Conservation (phyloP, 2,797 vertebrate species). For the Neopelma chrysocephalum region DNA sequence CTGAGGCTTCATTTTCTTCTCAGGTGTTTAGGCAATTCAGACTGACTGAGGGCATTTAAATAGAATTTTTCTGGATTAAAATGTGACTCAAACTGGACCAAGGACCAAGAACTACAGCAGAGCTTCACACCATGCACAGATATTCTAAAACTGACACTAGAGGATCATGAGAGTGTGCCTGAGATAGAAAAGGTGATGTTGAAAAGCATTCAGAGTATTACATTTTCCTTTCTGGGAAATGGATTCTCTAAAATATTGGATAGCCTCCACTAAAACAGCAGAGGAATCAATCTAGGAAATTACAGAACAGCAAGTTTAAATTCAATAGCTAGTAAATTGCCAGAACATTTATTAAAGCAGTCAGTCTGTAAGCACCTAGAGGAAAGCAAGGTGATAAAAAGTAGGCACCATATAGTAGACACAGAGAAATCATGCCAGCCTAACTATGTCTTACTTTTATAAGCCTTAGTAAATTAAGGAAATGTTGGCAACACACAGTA, state of each 20-base stretch:
- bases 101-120: neutral
- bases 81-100: neutral
- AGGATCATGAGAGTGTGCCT: neutral
- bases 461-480: constrained; percentile 43
- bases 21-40: neutral
- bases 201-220: neutral
- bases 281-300: constrained; percentile 46
- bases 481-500: constrained; percentile 19
- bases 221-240: neutral
- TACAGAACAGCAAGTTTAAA: constrained; percentile 69
- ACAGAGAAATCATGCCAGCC: constrained; percentile 65
- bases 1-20: neutral
- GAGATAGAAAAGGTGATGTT: neutral
- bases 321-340: constrained; percentile 72
- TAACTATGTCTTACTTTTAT: constrained; percentile 56
- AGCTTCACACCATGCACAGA: neutral
- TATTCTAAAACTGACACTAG: neutral
- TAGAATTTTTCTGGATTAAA: neutral
- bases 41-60: neutral
- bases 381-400: constrained; percentile 68
- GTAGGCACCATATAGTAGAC: constrained; percentile 46
- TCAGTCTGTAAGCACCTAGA: constrained; percentile 62
- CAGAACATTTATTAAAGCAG: constrained; percentile 72
- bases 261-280: constrained; percentile 1
- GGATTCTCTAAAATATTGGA: constrained; percentile 4